Base-by-base conservation (phyloP, 2,797 vertebrate species). In the Notolabrus celidotus region DNA sequence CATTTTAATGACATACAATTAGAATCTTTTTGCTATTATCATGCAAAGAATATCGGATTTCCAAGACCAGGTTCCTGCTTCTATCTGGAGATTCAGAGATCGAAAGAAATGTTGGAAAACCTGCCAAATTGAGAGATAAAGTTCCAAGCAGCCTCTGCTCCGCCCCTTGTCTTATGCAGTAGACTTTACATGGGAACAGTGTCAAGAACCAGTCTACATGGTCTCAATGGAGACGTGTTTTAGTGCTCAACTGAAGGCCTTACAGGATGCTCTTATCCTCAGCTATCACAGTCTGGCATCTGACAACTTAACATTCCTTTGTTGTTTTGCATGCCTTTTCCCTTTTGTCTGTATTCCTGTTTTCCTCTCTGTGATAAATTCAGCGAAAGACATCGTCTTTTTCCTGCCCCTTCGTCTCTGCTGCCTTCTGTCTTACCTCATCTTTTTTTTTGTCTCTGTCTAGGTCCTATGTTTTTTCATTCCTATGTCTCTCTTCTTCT, bases 241-340 rank as follows among this genome's bases (percentile, higher is more conserved):
- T 20, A 56, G 45, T 42, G 60, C 17, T 25, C 50, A 63, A 63
- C 45, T 3, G 20, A 72, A 53, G 60, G 34, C 39, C 73, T 77
- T 47, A 34, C 77, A 74, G 73, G 67, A 73, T 68, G 69, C 58
- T 67, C 64, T 66, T 70, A 60, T 71, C 61, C 72, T 64, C 53
- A 39, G 33, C 53, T 86, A 90, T 92, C 85, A 66, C 54, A 31
- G 81, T 87, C 74, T 87, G 81, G 76, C 71, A 90, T 90, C 86
- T 65, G 61, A 74, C 10, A 34, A 67, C 81, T 76, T 74, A 57
- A 88, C 80, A 83, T 90, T 87, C 86, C 73, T 54, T 54, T 43
- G 27, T 82, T 87, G 82, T 81, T 74, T 78, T 85, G 66, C 12
- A 49, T 56, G 62, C 67, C n/a, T 49, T 68, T 67, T 65, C 31